Percentiles rank a stretch among this genome's conserved stretches.
These are phyloP conservation scores for Oreochromis aureus DNA, from an alignment of 2,113 vertebrate genomes.

Conservation along the genomic window DNA sequence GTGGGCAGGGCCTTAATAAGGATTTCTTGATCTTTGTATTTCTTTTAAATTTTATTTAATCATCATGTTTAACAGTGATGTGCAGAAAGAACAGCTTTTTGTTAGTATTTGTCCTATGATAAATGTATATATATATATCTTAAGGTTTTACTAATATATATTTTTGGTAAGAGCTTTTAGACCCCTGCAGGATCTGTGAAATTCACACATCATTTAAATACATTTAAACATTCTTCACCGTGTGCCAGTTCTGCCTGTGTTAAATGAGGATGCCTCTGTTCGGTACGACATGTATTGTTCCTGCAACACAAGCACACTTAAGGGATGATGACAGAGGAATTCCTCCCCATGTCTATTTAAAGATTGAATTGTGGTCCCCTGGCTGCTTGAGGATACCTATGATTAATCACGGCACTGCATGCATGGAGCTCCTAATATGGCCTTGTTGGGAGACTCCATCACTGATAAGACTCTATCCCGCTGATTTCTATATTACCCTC, in stretches of 20 bases:
- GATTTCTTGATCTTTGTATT: background rate
- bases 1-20: background rate
- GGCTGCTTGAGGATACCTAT: constrained; percentile 56
- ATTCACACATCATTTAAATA: background rate
- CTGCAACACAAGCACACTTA: constrained; percentile 3
- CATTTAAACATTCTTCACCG: background rate
- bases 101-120: background rate
- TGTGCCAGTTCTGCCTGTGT: background rate
- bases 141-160: background rate
- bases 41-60: background rate
- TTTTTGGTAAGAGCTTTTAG: background rate
- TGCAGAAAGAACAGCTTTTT: background rate
- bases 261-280: background rate
- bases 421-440: constrained; percentile 62
- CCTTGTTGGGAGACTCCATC: constrained; percentile 22
- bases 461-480: constrained; percentile 54
- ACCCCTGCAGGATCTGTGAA: background rate
- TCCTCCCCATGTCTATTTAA: constrained; percentile 57
- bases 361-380: constrained; percentile 24
- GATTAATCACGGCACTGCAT: constrained; percentile 36
- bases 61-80: background rate
- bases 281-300: background rate
- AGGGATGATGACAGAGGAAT: constrained; percentile 34
- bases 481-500: constrained; percentile 64
- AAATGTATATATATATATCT: background rate